These are phyloP conservation scores for Orientallactaga bullata DNA, from an alignment of 2,113 vertebrate genomes.

Conservation along the genomic window DNA sequence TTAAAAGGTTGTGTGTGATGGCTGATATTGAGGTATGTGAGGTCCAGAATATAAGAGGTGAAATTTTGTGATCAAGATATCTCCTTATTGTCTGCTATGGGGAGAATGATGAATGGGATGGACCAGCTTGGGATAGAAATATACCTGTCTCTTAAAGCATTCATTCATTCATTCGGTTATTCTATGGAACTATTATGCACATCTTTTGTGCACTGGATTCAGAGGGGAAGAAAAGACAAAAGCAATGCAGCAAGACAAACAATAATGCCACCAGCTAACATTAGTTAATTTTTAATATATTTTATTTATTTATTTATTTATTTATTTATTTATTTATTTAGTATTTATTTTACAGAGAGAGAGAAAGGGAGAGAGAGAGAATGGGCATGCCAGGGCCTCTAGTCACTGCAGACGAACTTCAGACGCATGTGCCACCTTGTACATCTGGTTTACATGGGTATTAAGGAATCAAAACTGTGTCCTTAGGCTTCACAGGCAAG, in stretches of 20 bases:
- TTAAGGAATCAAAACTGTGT: too few relatives aligned
- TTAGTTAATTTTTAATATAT: neutral
- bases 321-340: neutral
- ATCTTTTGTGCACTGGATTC: constrained; percentile 5
- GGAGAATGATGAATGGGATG: neutral
- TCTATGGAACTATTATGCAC: neutral
- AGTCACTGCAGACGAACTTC: too few relatives aligned
- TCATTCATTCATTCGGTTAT: neutral
- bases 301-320: neutral
- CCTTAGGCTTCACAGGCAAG: too few relatives aligned
- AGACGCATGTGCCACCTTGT: too few relatives aligned
- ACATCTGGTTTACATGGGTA: too few relatives aligned
- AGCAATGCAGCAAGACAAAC: neutral
- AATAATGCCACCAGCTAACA: neutral
- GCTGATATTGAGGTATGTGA: neutral
- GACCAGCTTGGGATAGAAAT: neutral
- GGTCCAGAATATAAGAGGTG: neutral
- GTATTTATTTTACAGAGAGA: too few relatives aligned
- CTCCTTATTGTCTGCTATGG: neutral
- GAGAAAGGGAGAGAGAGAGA: too few relatives aligned
- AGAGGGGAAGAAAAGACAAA: neutral
- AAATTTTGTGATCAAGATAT: neutral
- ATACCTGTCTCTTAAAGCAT: neutral
- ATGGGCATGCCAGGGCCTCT: too few relatives aligned
- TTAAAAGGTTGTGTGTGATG: neutral